These are phyloP conservation scores for Rapana venosa DNA, from an alignment of 2,888 invertebrate genomes.

Conservation along the genomic window DNA sequence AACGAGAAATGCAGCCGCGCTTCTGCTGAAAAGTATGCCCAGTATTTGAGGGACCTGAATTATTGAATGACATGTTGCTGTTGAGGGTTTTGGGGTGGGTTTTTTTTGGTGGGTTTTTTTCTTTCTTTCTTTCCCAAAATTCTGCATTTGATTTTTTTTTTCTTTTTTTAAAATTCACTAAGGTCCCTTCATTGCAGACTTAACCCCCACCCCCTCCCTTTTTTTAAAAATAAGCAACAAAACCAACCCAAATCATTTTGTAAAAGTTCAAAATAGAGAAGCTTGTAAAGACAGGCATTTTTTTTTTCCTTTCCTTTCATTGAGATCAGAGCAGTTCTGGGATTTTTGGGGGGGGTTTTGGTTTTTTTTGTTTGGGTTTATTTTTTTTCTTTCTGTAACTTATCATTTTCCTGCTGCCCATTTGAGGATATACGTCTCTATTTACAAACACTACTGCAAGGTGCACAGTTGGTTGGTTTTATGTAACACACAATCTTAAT, in stretches of 20 bases:
- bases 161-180: no score
- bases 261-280: no score
- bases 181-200: no score
- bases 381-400: neutral
- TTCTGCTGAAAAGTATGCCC: slow-evolving; percentile 30
- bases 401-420: no score
- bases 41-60: slow-evolving; percentile 16
- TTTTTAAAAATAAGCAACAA: neutral
- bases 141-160: neutral
- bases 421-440: no score
- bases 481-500: no score
- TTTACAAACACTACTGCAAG: no score
- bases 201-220: neutral
- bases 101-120: neutral
- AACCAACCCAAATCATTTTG: no score
- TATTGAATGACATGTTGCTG: neutral
- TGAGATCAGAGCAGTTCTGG: neutral
- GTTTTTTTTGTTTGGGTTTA: neutral
- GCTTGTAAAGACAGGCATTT: no score
- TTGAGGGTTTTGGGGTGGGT: neutral
- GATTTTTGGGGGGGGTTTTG: neutral
- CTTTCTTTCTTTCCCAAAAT: neutral
- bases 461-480: no score
- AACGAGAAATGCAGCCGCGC: slow-evolving; percentile 30
- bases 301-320: neutral